A percentile compares a stretch with the other conserved stretches of the same genome.
Evolutionary conservation across 2,888 invertebrate species (phyloP).

Genomic region (Netelia melanura): DNA sequence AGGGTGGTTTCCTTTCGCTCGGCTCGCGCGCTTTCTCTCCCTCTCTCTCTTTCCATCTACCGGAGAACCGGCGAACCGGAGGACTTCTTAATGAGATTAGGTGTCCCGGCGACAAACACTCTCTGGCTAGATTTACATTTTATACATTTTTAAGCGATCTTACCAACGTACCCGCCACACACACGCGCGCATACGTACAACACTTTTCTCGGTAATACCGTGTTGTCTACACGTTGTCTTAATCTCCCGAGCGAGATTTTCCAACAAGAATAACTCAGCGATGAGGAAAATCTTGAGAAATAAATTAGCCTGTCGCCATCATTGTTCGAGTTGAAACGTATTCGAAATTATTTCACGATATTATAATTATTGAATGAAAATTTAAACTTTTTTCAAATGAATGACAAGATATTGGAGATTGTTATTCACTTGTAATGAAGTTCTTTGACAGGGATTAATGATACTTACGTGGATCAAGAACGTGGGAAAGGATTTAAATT

Average conservation of each 20-base stretch:
- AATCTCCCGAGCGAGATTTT: constrained; percentile 65
- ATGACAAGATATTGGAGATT: too few species aligned
- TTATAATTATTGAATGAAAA: too few species aligned
- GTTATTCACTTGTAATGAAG: too few species aligned
- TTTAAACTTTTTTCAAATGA: too few species aligned
- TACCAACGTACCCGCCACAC: constrained; percentile 64
- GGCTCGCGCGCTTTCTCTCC: constrained; percentile 25
- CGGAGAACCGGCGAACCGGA: constrained; percentile 67
- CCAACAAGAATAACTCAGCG: constrained; percentile 50
- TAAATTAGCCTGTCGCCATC: not conserved
- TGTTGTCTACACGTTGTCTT: constrained; percentile 54
- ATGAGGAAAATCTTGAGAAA: constrained; percentile 26
- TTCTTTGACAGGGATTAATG: too few species aligned
- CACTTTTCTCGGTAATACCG: constrained; percentile 38
- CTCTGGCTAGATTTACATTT: constrained; percentile 84
- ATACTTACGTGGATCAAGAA: too few species aligned
- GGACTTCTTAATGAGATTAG: constrained; percentile 85
- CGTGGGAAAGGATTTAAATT: too few species aligned
- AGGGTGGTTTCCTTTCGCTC: constrained; percentile 48
- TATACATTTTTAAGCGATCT: constrained; percentile 83
- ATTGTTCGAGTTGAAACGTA: not conserved
- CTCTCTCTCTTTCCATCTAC: constrained; percentile 21
- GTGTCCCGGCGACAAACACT: constrained; percentile 82
- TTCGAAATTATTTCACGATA: too few species aligned
- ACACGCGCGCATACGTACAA: not conserved